Evolutionary conservation across 2,113 vertebrate genomes (phyloP).

Genomic region (Eublepharis macularius): DNA sequence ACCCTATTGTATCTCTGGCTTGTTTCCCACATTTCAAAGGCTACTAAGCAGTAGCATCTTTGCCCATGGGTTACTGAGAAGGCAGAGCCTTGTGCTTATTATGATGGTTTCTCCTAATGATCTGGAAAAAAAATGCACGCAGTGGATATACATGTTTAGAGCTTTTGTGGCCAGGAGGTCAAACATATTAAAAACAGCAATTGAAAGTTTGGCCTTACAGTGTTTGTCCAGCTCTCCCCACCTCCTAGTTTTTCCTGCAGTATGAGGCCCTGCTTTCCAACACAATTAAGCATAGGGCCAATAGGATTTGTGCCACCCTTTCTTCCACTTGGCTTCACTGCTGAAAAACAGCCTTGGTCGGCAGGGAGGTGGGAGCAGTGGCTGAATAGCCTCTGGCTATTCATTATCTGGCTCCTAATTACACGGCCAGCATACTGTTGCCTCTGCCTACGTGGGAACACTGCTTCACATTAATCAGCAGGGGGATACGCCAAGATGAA

Average conservation of each 20-base stretch:
- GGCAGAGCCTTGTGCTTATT: conserved; percentile 55
- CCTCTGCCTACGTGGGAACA: conserved; percentile 61
- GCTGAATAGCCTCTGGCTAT: conserved; percentile 60
- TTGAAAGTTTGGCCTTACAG: conserved; percentile 54
- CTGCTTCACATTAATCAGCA: conserved; percentile 65
- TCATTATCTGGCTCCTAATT: conserved; percentile 66
- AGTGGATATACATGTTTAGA: conserved; percentile 62
- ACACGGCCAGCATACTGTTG: conserved; percentile 65
- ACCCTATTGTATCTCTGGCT: conserved; percentile 64
- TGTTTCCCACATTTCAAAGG: conserved; percentile 70
- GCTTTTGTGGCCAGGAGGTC: conserved; percentile 58
- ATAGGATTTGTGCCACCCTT: conserved; percentile 53
- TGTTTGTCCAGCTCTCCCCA: conserved; percentile 56
- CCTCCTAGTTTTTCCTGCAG: conserved; percentile 6
- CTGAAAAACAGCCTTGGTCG: conserved; percentile 62
- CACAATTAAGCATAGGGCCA: conserved; percentile 51
- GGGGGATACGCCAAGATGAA: conserved; percentile 70
- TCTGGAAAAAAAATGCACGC: conserved; percentile 67
- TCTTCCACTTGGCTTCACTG: conserved; percentile 71
- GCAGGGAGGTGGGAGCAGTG: conserved; percentile 53
- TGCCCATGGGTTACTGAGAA: conserved; percentile 66
- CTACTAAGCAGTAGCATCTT: conserved; percentile 58
- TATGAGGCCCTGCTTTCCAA: conserved; percentile 40
- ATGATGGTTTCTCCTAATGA: conserved; percentile 66
- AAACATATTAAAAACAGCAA: conserved; percentile 63